Evolutionary conservation across 2,888 invertebrate genomes (phyloP).

Genomic region (Mellilla xanthometata): DNA sequence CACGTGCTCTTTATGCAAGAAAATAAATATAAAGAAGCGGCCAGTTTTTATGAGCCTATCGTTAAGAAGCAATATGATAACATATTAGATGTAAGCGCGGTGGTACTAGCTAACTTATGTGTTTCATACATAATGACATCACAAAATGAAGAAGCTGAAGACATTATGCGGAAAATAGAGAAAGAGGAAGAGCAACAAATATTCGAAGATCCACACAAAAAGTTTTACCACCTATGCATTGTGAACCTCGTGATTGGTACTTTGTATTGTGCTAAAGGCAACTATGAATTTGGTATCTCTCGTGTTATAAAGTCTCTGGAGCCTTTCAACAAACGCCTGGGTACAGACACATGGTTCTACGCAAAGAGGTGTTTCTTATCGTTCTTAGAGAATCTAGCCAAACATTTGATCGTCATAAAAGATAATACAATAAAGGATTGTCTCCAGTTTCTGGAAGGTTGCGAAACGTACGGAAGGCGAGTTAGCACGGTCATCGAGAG

Average conservation of each 20-base stretch:
- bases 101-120: slow-evolving; percentile 98
- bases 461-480: slow-evolving; percentile 92
- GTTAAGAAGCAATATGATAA: slow-evolving; percentile 97
- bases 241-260: slow-evolving; percentile 99
- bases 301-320: slow-evolving; percentile 98
- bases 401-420: slow-evolving; percentile 93
- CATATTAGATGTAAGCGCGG: slow-evolving; percentile 97
- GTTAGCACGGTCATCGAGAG: slow-evolving; percentile 92
- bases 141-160: slow-evolving; percentile 99
- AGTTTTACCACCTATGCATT: slow-evolving; percentile 97
- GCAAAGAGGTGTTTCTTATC: slow-evolving; percentile 97
- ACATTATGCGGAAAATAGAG: slow-evolving; percentile 98
- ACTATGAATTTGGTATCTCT: slow-evolving; percentile 99
- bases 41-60: slow-evolving; percentile 98
- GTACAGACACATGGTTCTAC: slow-evolving; percentile 99
- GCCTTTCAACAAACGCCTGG: slow-evolving; percentile 96
- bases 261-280: slow-evolving; percentile 98
- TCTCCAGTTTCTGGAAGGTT: slow-evolving; percentile 93
- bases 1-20: slow-evolving; percentile 99
- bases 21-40: slow-evolving; percentile 98
- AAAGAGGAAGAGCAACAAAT: slow-evolving; percentile 97
- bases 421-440: slow-evolving; percentile 95
- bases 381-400: slow-evolving; percentile 94
- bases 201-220: slow-evolving; percentile 96
- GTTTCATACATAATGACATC: slow-evolving; percentile 99